phyloP scores from a whole-genome alignment of 2,113 vertebrate species.

The Sinocyclocheilus grahami region DNA sequence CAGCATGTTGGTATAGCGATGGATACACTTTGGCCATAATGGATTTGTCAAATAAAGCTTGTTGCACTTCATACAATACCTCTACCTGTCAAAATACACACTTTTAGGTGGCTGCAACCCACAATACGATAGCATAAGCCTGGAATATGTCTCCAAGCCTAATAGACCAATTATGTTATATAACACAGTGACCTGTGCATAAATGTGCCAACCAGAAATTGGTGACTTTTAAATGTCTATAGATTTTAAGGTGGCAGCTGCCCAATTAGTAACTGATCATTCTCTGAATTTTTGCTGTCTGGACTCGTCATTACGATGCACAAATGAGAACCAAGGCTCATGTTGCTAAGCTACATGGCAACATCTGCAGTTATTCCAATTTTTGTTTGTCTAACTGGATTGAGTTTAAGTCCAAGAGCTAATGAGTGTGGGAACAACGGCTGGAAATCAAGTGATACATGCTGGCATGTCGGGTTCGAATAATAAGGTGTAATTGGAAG shows the following conservation, averaged over 20 bases:
- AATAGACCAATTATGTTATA: slow-evolving; percentile 3
- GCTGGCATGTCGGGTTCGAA: not conserved
- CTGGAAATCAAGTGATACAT: slow-evolving; percentile 30
- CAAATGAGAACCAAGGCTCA: slow-evolving; percentile 32
- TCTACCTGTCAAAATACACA: not conserved
- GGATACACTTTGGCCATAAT: not conserved
- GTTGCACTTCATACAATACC: not conserved
- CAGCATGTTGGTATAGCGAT: not conserved
- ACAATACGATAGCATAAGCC: slow-evolving; percentile 16
- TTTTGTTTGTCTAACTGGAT: slow-evolving; percentile 57
- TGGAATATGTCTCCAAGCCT: not conserved
- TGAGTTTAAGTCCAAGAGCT: slow-evolving; percentile 53
- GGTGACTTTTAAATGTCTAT: not conserved
- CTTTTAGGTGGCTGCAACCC: slow-evolving; percentile 9
- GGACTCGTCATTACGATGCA: slow-evolving; percentile 37
- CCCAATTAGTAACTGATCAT: slow-evolving; percentile 35
- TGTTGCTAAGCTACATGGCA: slow-evolving; percentile 44
- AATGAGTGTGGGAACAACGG: slow-evolving; percentile 51
- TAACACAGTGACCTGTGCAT: not conserved
- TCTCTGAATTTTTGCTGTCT: slow-evolving; percentile 45
- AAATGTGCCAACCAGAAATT: slow-evolving; percentile 4
- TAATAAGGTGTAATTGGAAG: slow-evolving; percentile 48
- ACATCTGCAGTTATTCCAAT: slow-evolving; percentile 48
- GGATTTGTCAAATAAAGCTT: slow-evolving; percentile 18
- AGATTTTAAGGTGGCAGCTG: slow-evolving; percentile 30